Evolutionary conservation across 35 echinoderm and acorn worm genomes (phyloP).

Genomic region (Ophiothrix spiculata): DNA sequence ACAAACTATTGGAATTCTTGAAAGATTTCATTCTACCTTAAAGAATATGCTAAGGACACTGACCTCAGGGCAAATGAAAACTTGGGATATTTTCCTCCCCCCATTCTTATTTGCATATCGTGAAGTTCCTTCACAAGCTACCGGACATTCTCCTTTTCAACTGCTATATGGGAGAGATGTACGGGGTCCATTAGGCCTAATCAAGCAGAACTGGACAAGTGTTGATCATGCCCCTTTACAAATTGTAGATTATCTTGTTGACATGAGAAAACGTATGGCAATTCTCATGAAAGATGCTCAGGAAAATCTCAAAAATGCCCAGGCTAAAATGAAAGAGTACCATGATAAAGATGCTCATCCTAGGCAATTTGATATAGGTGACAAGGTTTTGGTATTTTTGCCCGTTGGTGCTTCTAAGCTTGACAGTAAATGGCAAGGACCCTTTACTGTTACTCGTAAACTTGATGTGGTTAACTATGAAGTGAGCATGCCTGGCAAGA

Average conservation of each 20-base stretch:
- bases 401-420: constrained; percentile 32
- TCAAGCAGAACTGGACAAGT: constrained; percentile 15
- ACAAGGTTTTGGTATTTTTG: constrained; percentile 19
- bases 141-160: constrained; percentile 29
- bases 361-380: neutral
- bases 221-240: neutral
- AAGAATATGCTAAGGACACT: constrained; percentile 21
- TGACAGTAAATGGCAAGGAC: constrained; percentile 50
- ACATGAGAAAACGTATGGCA: constrained; percentile 14
- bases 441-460: neutral
- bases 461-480: neutral
- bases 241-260: constrained; percentile 29
- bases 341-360: constrained; percentile 36
- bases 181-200: neutral
- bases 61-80: neutral
- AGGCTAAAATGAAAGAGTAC: constrained; percentile 26
- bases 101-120: constrained; percentile 36
- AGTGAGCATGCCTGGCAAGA: neutral
- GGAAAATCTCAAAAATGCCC: neutral
- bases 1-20: constrained; percentile 14
- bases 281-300: neutral
- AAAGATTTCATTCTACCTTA: constrained; percentile 28
- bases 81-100: constrained; percentile 32
- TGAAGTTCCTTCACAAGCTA: neutral
- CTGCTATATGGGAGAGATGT: constrained; percentile 30